Base-by-base conservation (phyloP, 35 echinoderm and acorn worm genomes). In the Apostichopus parvimensis region DNA sequence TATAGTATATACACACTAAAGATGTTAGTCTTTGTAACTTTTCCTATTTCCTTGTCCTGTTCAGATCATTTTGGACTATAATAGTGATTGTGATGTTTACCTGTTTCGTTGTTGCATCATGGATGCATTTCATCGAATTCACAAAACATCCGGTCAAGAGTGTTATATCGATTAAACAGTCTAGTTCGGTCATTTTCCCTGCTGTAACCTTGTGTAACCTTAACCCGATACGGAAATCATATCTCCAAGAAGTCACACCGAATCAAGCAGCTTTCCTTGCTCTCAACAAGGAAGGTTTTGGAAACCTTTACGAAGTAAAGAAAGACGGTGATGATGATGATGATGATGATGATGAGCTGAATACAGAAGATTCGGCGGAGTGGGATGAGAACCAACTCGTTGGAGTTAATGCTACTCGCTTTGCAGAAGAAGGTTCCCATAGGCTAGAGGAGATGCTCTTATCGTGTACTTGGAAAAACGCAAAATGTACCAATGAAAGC, bases 361-460 rank as follows among this genome's bases (percentile, higher is more conserved):
- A 18, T 21, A 34, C 21, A 10, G 8, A 21, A 9, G 3, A 34
- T 25, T 11, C 52, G 77, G 52, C 52, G 77, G 52, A 78, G 23
- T 34, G 20, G 34, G 34, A 45, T 45, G 34, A 45, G 34, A 2
- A 45, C 34, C 34, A 4, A 22, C 85, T 87, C 9, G 2, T 6
- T 4, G 64, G 57, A n/a, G 54, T 65, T 6, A 87, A 87, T 57
- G 26, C 26, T 11, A 87, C 85, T 4, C 17, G 20, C 25, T 87
- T 62, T 21, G 59, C 59, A 10, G 85, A 87, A 87, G 85, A 87
- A 65, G 85, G 85, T 28, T 55, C 85, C 6, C 85, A 87, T 87
- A 87, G 24, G 64, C 22, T 87, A 58, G 57, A 87, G 15, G 85
- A 87, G 8, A 87, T 87, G 85, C 17, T 87, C 5, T 24, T 87